Conservation (phyloP, 2,113 vertebrate species). For the Ochotona curzoniae region DNA sequence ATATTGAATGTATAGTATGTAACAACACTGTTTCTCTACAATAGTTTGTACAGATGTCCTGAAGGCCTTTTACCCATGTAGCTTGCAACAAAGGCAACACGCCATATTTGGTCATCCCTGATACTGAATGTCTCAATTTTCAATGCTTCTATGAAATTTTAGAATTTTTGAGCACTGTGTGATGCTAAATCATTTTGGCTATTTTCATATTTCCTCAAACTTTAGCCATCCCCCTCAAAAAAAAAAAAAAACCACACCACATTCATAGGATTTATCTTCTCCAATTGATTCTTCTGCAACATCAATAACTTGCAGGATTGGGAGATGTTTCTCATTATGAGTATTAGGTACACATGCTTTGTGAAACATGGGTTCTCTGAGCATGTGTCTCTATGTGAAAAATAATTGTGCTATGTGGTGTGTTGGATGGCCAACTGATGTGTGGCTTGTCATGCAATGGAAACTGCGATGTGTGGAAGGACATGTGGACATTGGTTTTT, state of each 20-base stretch:
- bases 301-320: neutral
- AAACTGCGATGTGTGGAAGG: neutral
- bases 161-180: neutral
- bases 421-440: neutral
- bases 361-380: neutral
- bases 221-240: neutral
- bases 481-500: neutral
- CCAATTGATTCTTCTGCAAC: neutral
- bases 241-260: no score
- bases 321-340: neutral
- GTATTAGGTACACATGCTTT: neutral
- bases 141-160: neutral
- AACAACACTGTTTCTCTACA: neutral
- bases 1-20: no score
- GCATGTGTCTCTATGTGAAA: neutral
- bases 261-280: neutral
- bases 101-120: neutral
- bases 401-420: rapidly evolving
- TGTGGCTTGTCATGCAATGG: neutral
- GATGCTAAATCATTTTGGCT: neutral
- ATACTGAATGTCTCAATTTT: neutral
- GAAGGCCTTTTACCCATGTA: neutral
- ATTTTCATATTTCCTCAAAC: neutral
- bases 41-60: neutral
- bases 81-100: neutral